phyloP scores from a whole-genome alignment of 2,113 vertebrate genomes.

The Cynocephalus volans region DNA sequence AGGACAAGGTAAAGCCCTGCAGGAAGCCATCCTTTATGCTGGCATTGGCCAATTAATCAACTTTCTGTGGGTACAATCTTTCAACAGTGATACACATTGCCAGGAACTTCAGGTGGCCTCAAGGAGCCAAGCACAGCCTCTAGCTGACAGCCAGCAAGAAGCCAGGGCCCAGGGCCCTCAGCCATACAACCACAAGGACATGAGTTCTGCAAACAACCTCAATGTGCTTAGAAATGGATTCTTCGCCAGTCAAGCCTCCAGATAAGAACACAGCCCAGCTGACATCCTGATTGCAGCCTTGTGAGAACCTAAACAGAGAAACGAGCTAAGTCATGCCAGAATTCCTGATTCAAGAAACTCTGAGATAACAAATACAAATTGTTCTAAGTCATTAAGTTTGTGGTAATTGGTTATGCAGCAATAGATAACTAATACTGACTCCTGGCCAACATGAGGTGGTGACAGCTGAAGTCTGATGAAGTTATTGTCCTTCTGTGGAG shows the following conservation, averaged over 20 bases:
- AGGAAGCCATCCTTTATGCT: neutral
- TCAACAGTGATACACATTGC: neutral
- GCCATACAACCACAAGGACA: neutral
- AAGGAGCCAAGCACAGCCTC: neutral
- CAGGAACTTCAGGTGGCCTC: neutral
- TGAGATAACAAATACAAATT: no score
- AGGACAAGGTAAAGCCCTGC: neutral
- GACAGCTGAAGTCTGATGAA: neutral
- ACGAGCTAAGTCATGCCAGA: neutral
- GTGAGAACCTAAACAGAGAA: neutral
- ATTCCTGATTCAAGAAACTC: neutral
- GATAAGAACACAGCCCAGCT: neutral
- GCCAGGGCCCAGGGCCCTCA: neutral
- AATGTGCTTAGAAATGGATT: neutral
- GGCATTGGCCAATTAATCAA: neutral
- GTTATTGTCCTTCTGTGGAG: neutral
- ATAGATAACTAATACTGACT: neutral
- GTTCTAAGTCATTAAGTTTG: neutral
- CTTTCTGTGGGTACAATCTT: fast-evolving
- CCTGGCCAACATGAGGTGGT: neutral
- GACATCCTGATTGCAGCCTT: neutral
- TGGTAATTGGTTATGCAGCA: neutral
- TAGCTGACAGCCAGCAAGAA: neutral
- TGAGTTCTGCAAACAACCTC: neutral
- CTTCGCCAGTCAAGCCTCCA: neutral